Evolutionary conservation across 1,140 invertebrate species (phyloP), one percentile per base, ranked within the genome.

Genomic region (Camponotus pennsylvanicus): DNA sequence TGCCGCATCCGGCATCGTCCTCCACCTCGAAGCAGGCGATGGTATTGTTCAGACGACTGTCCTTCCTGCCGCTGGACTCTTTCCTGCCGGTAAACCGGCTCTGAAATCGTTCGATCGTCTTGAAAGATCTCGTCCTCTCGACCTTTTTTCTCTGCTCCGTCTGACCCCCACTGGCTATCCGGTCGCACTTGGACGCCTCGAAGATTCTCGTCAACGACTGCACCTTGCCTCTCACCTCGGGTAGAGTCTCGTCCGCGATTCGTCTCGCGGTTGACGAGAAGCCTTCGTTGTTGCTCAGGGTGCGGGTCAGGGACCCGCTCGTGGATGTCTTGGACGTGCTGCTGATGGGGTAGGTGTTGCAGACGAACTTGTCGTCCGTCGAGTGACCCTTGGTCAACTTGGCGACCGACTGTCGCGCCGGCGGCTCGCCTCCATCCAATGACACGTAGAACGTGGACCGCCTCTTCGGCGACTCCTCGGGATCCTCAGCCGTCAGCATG

Each of bases 391-490:
- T 95, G 0, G 70, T 86, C 3, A 93, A 59, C 52, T 93, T 94
- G 37, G 76, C 21, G 57, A 73, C 37, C 61, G 87, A 73, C 11
- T 91, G 92, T 11, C 92, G 94, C 18, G 88, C 18, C 49, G 49
- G 49, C 13, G 94, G 92, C 55, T 94, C 92, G 32, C 86, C 87
- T 11, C 88, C 90, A 45, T 94, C 95, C 37, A 96, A 89, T 21
- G 95, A 93, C 15, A 96, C 95, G 93, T 96, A 96, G 82, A 96
- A 96, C 77, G 95, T 96, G 37, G 95, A 96, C 57, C 95, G 89
- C 71, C 95, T 91, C 80, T 95, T 95, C 21, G 95, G 95, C 55
- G 94, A 94, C 27, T 93, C 94, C 42, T 93, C 93, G 18, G 52
- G 73, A 42, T 89, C 91, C 75, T 92, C 92, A 42, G 73, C 64